These are phyloP conservation scores for Dreissena polymorpha DNA, from an alignment of 1,140 invertebrate genomes.

Conservation along the genomic window DNA sequence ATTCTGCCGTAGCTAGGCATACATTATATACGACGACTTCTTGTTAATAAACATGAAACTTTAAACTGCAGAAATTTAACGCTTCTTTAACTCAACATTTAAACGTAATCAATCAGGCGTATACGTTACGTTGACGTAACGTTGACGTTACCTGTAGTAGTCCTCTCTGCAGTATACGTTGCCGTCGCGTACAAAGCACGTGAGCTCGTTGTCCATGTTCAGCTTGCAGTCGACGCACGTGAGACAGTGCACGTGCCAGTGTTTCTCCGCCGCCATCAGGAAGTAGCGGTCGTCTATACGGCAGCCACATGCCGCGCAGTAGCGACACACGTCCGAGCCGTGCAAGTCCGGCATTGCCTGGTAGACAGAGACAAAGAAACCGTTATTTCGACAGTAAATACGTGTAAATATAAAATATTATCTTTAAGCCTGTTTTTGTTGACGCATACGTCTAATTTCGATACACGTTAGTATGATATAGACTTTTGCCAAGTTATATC, in stretches of 20 bases:
- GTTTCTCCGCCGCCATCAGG: slow-evolving; percentile 91
- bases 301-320: slow-evolving; percentile 91
- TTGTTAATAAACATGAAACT: no score
- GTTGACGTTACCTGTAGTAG: slow-evolving; percentile 90
- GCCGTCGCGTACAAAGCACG: slow-evolving; percentile 95
- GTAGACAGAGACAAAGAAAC: slow-evolving; percentile 1
- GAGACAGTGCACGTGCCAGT: slow-evolving; percentile 92
- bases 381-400: background rate
- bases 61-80: no score
- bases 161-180: slow-evolving; percentile 98
- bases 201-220: slow-evolving; percentile 91
- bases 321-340: slow-evolving; percentile 63
- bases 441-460: background rate
- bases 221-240: slow-evolving; percentile 92
- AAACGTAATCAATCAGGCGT: no score
- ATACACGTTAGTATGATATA: no score
- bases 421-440: background rate
- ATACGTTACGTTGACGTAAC: no score
- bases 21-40: no score
- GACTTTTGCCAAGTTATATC: no score
- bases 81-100: no score
- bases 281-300: slow-evolving; percentile 91
- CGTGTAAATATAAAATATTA: background rate
- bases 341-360: slow-evolving; percentile 53
- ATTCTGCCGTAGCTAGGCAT: no score